Base-by-base conservation (phyloP, 2,888 invertebrate genomes). In the Nymphalis urticae region DNA sequence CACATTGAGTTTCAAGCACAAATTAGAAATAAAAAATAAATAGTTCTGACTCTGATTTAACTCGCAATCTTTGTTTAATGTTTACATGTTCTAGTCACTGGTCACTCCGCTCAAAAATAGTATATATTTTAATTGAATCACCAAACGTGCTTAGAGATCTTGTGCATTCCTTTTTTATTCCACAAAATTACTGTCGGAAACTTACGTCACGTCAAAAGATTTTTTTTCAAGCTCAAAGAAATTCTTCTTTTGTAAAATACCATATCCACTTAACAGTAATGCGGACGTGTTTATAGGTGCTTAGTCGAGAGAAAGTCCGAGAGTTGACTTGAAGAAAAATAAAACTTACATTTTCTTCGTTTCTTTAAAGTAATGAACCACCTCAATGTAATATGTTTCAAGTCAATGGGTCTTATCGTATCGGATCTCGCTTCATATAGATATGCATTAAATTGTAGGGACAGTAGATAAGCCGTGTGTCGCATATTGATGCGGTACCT, bases 361-460 rank as follows among this genome's bases (percentile, higher is more conserved):
- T 85, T 85, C 82, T 83, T 80, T 75, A 83, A 82, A 84, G 80
- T 83, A 83, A 88, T 88, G 87, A 87, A 85, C 82, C 81, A 78
- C 79, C 79, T 78, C 79, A 75, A 81, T 82, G 83, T 85, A 79
- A 88, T 85, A 84, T 87, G 86, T 88, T 85, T 84, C 80, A 79
- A 86, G 84, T 87, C 85, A 85, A 88, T 86, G 83, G 83, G 80
- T 84, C 85, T 90, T 92, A 92, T 92, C 92, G 85, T 82, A 86
- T 88, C 82, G 85, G 84, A 92, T 92, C 91, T 91, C 85, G 80
- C 82, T 86, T 89, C 88, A 86, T 91, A 91, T 90, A 89, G 89
- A 88, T 85, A 83, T 85, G 87, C 88, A 91, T 90, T 90, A 90
- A 90, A 88, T 88, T 88, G 88, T 85, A 76, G 86, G 81, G 83